Conservation (phyloP, 2,113 vertebrate species). For the Brienomyrus brachyistius region DNA sequence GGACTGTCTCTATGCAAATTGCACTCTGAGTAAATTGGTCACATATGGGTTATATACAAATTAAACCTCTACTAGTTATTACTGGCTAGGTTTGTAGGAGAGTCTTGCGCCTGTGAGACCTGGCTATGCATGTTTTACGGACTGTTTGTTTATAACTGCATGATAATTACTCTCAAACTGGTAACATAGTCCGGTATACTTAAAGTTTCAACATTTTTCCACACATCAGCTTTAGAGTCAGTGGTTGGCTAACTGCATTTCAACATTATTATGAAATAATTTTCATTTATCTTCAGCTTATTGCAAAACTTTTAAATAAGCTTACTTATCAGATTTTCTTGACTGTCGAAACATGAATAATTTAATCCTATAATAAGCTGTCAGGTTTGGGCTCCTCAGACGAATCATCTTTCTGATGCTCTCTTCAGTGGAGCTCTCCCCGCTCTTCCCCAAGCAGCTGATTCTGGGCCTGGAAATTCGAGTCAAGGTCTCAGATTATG, state of each 20-base stretch:
- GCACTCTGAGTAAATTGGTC: neutral
- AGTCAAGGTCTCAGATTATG: constrained; percentile 87
- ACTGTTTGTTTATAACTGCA: neutral
- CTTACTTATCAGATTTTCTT: neutral
- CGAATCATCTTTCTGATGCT: neutral
- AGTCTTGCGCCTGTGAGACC: neutral
- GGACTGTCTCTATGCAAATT: neutral
- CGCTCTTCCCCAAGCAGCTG: constrained; percentile 74
- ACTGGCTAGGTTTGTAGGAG: neutral
- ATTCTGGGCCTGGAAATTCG: constrained; percentile 84
- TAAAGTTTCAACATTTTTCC: neutral
- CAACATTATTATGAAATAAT: neutral
- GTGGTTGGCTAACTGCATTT: neutral
- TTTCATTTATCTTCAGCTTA: neutral
- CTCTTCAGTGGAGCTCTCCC: constrained; percentile 72
- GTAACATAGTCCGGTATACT: neutral
- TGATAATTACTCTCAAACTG: neutral
- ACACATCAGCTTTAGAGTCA: neutral
- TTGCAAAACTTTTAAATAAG: neutral
- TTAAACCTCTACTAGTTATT: neutral
- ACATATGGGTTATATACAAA: neutral
- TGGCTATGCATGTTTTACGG: neutral
- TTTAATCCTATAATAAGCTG: neutral
- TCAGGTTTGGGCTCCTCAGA: neutral
- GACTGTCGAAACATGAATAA: neutral